Evolutionary conservation across 2,113 vertebrate species (phyloP).

Genomic region (Boulengeromyrus knoepffleri): DNA sequence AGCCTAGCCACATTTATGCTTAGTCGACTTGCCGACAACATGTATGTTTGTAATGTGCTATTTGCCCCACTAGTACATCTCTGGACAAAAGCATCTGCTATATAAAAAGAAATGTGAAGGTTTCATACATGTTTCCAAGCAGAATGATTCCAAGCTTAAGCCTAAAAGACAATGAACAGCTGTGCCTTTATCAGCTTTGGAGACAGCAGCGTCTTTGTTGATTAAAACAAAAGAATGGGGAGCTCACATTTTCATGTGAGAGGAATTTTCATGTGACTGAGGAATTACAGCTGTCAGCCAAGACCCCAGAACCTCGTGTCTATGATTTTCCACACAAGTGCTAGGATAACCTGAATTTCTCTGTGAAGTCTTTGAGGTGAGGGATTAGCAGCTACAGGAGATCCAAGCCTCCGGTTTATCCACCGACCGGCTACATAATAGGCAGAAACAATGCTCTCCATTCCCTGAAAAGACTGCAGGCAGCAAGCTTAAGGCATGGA

Average conservation of each 20-base stretch:
- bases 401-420: slow-evolving; percentile 14
- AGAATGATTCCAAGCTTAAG: neutral
- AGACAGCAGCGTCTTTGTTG: neutral
- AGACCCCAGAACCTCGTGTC: neutral
- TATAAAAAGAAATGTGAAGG: neutral
- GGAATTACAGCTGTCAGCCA: slow-evolving; percentile 8
- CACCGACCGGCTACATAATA: slow-evolving; percentile 3
- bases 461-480: slow-evolving; percentile 2
- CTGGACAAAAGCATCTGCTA: neutral
- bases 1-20: neutral
- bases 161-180: neutral
- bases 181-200: neutral
- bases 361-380: slow-evolving; percentile 11
- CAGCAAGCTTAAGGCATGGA: neutral
- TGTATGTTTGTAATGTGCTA: neutral
- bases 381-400: slow-evolving; percentile 16
- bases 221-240: neutral
- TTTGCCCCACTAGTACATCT: neutral
- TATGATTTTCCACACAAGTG: neutral
- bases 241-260: neutral
- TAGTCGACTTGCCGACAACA: neutral
- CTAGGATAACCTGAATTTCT: slow-evolving; percentile 10
- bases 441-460: slow-evolving; percentile 16
- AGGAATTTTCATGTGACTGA: neutral
- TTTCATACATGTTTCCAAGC: neutral